Evolutionary conservation across 2,888 invertebrate species (phyloP).

Genomic region (Eucera pruinosa): DNA sequence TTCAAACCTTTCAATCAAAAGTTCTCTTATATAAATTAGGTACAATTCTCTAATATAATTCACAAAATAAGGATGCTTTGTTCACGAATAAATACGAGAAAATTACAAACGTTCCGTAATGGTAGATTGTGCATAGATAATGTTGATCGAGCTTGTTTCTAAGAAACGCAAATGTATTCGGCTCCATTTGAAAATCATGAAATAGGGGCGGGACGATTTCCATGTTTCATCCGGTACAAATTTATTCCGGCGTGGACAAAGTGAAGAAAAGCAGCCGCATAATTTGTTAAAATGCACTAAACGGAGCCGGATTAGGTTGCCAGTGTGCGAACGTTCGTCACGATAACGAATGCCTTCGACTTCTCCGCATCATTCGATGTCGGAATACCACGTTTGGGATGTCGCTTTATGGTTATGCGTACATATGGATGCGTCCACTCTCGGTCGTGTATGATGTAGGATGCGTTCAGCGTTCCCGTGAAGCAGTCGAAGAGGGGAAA

Average conservation of each 20-base stretch:
- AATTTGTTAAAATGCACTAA: slow-evolving; percentile 46
- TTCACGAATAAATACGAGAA: not conserved
- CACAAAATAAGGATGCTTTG: too few relatives aligned
- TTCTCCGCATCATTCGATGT: slow-evolving; percentile 41
- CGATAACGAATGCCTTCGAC: slow-evolving; percentile 55
- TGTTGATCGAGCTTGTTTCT: not conserved
- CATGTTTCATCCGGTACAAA: slow-evolving; percentile 37
- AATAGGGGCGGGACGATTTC: slow-evolving; percentile 33
- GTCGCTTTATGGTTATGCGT: slow-evolving; percentile 72
- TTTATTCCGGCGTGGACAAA: slow-evolving; percentile 43
- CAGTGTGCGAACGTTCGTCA: slow-evolving; percentile 56
- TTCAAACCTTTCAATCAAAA: too few relatives aligned
- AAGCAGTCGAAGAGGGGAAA: slow-evolving; percentile 7
- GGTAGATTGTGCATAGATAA: not conserved
- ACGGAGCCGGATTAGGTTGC: slow-evolving; percentile 34
- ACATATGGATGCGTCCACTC: slow-evolving; percentile 68
- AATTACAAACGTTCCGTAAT: not conserved
- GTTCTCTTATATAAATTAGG: too few relatives aligned
- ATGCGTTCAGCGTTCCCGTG: slow-evolving; percentile 43
- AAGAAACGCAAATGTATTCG: slow-evolving; percentile 11
- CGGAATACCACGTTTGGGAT: slow-evolving; percentile 74
- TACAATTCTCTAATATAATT: too few relatives aligned
- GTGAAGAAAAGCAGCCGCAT: slow-evolving; percentile 30
- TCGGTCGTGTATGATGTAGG: slow-evolving; percentile 58
- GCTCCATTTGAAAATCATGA: slow-evolving; percentile 44